Percentiles rank a stretch among this genome's conserved stretches.
phyloP scores from a whole-genome alignment of 2,888 invertebrate species.

The Polydrusus pterygomalis region DNA sequence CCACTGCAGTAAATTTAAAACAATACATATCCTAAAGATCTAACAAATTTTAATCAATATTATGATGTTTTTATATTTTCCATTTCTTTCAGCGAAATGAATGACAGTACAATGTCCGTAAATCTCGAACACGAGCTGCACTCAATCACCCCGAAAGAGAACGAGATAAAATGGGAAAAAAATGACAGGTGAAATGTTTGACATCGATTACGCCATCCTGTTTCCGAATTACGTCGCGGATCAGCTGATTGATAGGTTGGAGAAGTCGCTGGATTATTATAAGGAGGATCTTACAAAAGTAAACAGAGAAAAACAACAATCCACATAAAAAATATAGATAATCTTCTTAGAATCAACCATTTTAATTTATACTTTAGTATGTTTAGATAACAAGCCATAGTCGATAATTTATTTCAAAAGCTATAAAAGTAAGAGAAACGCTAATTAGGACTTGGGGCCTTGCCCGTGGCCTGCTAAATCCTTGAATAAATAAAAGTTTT shows the following conservation, averaged over 20 bases:
- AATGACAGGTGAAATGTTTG: slow-evolving; percentile 73
- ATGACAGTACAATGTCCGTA: background rate
- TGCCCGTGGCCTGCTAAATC: too few relatives aligned
- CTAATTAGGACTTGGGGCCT: too few relatives aligned
- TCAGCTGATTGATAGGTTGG: slow-evolving; percentile 73
- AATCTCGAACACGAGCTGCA: slow-evolving; percentile 10
- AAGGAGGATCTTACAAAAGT: slow-evolving; percentile 78
- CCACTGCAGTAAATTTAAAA: too few relatives aligned
- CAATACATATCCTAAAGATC: too few relatives aligned
- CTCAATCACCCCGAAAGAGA: slow-evolving; percentile 16
- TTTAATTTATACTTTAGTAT: too few relatives aligned
- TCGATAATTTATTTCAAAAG: too few relatives aligned
- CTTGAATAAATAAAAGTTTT: too few relatives aligned
- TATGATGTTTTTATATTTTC: background rate
- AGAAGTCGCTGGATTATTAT: slow-evolving; percentile 77
- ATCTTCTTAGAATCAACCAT: too few relatives aligned
- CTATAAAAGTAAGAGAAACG: too few relatives aligned
- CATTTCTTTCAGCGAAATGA: background rate
- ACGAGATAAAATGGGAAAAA: slow-evolving; percentile 32
- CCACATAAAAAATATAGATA: too few relatives aligned
- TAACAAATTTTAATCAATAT: too few relatives aligned
- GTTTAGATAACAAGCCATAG: too few relatives aligned
- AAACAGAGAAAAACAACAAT: slow-evolving; percentile 1
- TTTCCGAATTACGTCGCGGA: slow-evolving; percentile 73
- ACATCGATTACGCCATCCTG: slow-evolving; percentile 76